A percentile compares a stretch with the other conserved stretches of the same genome.
Conservation (phyloP, 2,888 invertebrate species). For the Drosophila nr. perissopoda region DNA sequence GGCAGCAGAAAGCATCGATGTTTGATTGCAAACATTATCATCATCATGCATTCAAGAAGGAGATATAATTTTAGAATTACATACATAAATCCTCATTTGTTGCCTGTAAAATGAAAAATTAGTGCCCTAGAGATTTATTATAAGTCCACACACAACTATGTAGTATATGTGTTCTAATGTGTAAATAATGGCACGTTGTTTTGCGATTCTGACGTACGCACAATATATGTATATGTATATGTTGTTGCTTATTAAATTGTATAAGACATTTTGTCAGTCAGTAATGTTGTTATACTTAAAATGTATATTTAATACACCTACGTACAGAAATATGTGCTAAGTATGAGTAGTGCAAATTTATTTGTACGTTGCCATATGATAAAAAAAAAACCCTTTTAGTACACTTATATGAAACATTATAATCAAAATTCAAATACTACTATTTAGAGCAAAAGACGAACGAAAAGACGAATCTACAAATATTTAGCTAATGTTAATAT, state of each 20-base stretch:
- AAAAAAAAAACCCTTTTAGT: slow-evolving; percentile 2
- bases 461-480: slow-evolving; percentile 3
- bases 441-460: slow-evolving; percentile 2
- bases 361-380: slow-evolving; percentile 1
- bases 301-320: slow-evolving; percentile 38
- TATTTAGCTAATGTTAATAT: slow-evolving; percentile 13
- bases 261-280: slow-evolving; percentile 29
- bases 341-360: slow-evolving; percentile 2
- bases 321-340: not conserved
- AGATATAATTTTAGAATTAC: not conserved
- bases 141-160: slow-evolving; percentile 9
- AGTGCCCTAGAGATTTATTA: slow-evolving; percentile 59
- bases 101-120: slow-evolving; percentile 44
- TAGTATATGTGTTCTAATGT: slow-evolving; percentile 11
- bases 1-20: slow-evolving; percentile 6
- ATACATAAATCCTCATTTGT: slow-evolving; percentile 19
- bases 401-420: slow-evolving; percentile 9
- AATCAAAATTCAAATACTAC: slow-evolving; percentile 11
- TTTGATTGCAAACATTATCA: not conserved
- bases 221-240: slow-evolving; percentile 25
- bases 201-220: slow-evolving; percentile 21
- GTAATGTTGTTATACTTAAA: slow-evolving; percentile 58
- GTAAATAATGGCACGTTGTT: slow-evolving; percentile 18
- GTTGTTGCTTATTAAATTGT: slow-evolving; percentile 55
- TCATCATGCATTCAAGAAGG: not conserved